Evolutionary conservation across 2,888 invertebrate genomes (phyloP), one percentile per base, ranked within the genome.

Genomic region (Drosophila borealis): DNA sequence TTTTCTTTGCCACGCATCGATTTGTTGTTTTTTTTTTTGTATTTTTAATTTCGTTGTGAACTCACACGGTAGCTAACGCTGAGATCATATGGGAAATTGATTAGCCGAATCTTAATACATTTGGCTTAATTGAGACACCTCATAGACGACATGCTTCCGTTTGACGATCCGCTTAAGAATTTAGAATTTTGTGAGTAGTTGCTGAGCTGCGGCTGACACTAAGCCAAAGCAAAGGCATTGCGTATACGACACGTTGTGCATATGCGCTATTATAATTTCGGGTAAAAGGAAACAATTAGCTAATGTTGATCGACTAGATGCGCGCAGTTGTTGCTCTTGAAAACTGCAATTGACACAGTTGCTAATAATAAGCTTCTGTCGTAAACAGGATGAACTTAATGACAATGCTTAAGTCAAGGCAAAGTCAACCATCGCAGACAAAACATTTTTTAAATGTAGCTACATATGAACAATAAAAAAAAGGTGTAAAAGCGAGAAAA

Each of bases 401-500:
- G 80, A 48, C 76, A 87, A 70, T 70, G 80, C 80, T 83, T 79
- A 84, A 87, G 82, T 87, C 83, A 83, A 88, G 83, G 83, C 75
- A 64, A 80, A 66, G 48, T 59, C 84, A 46, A 54, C 61, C 56
- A 53, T 41, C 33, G 19, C 51, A 25, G 55, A 64, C 54, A 46
- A 75, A 59, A 54, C 54, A 51, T 55, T 46, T 60, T 44, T 48
- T 55, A 54, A 49, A 59, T 57, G n/a, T 39, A 49, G 25, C 33
- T 59, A 10, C 57, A 53, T 39, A 42, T 37, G 21, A 56, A 46
- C 17, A 56, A 51, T 53, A 49, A 56, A 62, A 62, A 51, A 17
- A 59, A 50, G 14, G 13, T 17, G 34, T 25, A 45, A 10, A 45
- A 8, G 8, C 29, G 29, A 36, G 36, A 29, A 29, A 25, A 37